phyloP scores from a whole-genome alignment of 2,113 vertebrate genomes.

The Eupsittula cactorum region DNA sequence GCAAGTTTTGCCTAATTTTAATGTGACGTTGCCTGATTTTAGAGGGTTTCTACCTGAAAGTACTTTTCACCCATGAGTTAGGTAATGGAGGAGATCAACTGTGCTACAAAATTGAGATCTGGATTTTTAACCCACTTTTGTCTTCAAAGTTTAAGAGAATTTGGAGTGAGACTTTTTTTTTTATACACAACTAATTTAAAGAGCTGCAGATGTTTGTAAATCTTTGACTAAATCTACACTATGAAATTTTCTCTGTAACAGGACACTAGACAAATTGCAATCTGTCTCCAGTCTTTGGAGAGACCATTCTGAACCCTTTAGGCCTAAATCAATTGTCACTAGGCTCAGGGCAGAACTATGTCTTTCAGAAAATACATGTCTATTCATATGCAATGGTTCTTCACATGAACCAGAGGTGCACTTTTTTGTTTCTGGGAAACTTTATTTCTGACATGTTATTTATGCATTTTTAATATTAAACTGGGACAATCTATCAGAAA shows the following conservation, averaged over 20 bases:
- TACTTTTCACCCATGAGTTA: neutral
- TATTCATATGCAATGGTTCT: neutral
- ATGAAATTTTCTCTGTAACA: neutral
- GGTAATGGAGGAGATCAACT: neutral
- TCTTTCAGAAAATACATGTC: neutral
- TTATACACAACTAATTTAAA: neutral
- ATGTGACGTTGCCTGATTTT: neutral
- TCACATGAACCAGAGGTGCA: neutral
- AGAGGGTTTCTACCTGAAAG: neutral
- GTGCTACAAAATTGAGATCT: neutral
- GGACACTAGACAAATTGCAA: neutral
- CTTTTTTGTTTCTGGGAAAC: neutral
- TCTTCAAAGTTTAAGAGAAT: neutral
- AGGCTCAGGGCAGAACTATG: neutral
- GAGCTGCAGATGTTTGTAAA: neutral
- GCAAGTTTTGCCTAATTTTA: neutral
- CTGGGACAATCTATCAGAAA: neutral
- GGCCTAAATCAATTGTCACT: neutral
- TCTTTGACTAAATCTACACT: neutral
- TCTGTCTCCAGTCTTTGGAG: neutral
- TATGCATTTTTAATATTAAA: neutral
- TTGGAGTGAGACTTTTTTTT: neutral
- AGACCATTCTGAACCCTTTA: neutral
- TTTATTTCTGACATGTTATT: neutral
- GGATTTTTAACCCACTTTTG: neutral